phyloP scores from a whole-genome alignment of 1,140 invertebrate species.

The Scaptomyza montana region DNA sequence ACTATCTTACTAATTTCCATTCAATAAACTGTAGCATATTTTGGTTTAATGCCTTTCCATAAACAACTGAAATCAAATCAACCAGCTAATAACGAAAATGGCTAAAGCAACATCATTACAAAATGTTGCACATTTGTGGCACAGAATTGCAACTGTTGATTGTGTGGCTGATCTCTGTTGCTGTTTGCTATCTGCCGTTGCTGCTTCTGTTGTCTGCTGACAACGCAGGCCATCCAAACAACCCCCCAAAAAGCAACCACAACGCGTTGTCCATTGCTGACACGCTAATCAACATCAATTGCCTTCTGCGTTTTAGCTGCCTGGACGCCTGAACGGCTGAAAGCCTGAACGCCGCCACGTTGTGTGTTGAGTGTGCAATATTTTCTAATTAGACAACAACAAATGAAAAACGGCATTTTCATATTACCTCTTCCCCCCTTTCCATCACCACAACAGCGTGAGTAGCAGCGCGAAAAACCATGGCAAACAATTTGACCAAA shows the following conservation, averaged over 20 bases:
- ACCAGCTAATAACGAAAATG: conserved; percentile 17
- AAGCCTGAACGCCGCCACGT: too few species aligned
- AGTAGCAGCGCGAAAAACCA: conserved; percentile 19
- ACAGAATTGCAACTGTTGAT: conserved; percentile 33
- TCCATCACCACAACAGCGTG: background rate
- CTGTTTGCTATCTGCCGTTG: background rate
- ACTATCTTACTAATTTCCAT: too few species aligned
- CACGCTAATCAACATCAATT: conserved; percentile 71
- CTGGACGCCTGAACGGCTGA: conserved; percentile 6
- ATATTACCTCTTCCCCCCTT: too few species aligned
- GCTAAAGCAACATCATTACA: background rate
- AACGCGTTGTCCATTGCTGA: conserved; percentile 15
- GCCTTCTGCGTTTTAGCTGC: conserved; percentile 22
- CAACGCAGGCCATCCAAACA: background rate
- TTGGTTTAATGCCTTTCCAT: too few species aligned
- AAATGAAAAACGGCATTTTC: too few species aligned
- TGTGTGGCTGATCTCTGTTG: background rate
- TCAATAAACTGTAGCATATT: too few species aligned
- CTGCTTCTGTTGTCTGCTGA: background rate
- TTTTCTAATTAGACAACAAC: conserved; percentile 68
- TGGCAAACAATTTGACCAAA: conserved; percentile 60
- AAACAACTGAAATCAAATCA: conserved; percentile 31
- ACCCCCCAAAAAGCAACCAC: background rate
- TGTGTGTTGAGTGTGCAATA: conserved; percentile 29
- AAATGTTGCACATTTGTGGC: conserved; percentile 19